Evolutionary conservation across 2,797 vertebrate genomes (phyloP).

Genomic region (Tarsius wallacei): DNA sequence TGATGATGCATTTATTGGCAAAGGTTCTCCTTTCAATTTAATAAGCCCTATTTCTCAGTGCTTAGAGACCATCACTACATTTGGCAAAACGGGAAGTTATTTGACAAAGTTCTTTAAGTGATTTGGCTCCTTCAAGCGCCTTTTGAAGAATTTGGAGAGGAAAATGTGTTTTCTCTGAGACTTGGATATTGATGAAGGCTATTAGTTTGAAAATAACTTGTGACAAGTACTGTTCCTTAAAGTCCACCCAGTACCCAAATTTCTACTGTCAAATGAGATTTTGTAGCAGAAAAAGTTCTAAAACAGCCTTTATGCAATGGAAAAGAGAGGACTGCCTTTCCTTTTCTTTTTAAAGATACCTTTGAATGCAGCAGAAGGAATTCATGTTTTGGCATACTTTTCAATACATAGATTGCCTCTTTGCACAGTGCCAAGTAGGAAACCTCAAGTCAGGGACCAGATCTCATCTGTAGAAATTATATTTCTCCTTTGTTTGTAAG

Average conservation of each 20-base stretch:
- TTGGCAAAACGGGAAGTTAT: conserved; percentile 7
- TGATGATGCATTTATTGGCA: conserved; percentile 35
- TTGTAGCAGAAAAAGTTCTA: background rate
- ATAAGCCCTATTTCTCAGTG: conserved; percentile 5
- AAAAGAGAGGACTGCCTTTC: background rate
- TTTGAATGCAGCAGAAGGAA: conserved; percentile 2
- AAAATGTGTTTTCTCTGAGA: conserved; percentile 36
- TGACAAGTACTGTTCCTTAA: background rate
- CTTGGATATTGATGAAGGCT: background rate
- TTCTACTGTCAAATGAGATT: conserved; percentile 39
- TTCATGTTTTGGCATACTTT: conserved; percentile 10
- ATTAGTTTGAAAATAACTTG: conserved; percentile 52
- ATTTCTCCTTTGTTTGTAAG: conserved; percentile 56
- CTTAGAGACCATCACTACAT: background rate
- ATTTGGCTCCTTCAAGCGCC: background rate
- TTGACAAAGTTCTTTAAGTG: conserved; percentile 33
- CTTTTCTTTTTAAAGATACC: conserved; percentile 17
- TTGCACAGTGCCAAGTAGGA: background rate
- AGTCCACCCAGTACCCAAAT: background rate
- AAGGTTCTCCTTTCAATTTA: conserved; percentile 10
- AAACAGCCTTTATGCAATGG: conserved; percentile 24
- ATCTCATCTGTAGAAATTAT: background rate
- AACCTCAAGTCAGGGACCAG: background rate
- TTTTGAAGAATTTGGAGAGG: conserved; percentile 35
- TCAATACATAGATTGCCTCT: background rate